A percentile compares a stretch with the other conserved stretches of the same genome.
phyloP scores from a whole-genome alignment of 2,113 vertebrate species.

The Rhinopomastus cyanomelas region DNA sequence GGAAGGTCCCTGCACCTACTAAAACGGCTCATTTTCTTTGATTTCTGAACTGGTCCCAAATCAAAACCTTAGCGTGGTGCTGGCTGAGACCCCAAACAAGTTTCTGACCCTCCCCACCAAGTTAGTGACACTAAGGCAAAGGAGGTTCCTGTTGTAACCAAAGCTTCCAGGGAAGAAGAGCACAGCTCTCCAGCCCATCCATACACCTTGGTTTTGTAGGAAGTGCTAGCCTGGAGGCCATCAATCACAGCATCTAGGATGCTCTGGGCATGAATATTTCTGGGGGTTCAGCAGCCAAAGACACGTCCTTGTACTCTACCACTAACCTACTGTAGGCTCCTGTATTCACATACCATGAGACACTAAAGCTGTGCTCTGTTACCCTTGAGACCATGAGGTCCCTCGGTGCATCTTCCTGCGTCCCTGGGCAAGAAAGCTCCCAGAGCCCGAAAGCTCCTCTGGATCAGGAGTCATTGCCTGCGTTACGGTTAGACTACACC shows the following conservation, averaged over 20 bases:
- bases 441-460: not conserved
- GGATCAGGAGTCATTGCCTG: not conserved
- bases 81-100: not conserved
- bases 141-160: not conserved
- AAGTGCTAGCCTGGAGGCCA: not conserved
- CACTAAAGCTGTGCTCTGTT: not conserved
- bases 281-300: not conserved
- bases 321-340: not conserved
- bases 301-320: not conserved
- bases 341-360: not conserved
- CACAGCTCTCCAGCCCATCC: not conserved
- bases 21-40: not conserved
- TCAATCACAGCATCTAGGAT: not conserved
- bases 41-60: not conserved
- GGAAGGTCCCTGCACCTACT: not conserved
- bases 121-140: not conserved
- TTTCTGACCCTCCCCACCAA: not conserved
- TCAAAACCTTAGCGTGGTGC: rapidly evolving
- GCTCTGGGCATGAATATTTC: not conserved
- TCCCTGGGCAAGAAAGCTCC: not conserved
- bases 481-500: not conserved
- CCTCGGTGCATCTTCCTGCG: not conserved
- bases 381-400: not conserved
- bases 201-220: not conserved
- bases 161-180: not conserved